Evolutionary conservation across 2,888 invertebrate species (phyloP), one percentile per base, ranked within the genome.

Genomic region (Bombylius discolor): DNA sequence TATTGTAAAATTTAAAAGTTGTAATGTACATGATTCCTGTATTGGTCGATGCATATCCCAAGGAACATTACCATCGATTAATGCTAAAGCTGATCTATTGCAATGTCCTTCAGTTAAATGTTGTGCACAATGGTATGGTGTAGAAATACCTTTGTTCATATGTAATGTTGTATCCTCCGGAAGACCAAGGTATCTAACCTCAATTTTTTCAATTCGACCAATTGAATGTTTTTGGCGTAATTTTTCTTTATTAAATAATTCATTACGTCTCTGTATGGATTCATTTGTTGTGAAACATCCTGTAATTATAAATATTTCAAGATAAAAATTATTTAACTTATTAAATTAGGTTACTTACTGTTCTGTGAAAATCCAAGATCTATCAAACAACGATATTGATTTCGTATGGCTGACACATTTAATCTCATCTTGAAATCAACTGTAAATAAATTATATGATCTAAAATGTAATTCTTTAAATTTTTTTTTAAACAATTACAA

Each of bases 1-100:
- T 1, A 72, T 63, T 34, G 65, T 70, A 49, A 81, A 78, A 64
- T 79, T 76, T 12, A 82, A 66, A 55, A 85, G 74, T 56, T 77
- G 72, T 7, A 89, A 64, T 48, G 79, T 78, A 66, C 88, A 88
- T 45, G 77, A 73, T 47, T 79, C 78, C 50, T 74, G 76, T 42
- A 98, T 73, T 0, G 97, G 96, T 62, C 84, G 80, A 67, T 95
- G 90, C 87, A 98, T 89, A 68, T 97, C 96, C 96, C 96, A 97
- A 11, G 87, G 76, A 0, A 79, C 74, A 53, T 82, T 77, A 3
- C 85, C 86, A 68, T 96, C 84, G 0, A 97, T 76, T 36, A 89
- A 68, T 0, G 95, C 96, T 33, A 97, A 68, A 0, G 85, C 92
- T 51, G 89, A 84, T 56, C 80, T 77, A 4, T 85, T 80, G 56